These are phyloP conservation scores for Triplophysa bombifrons DNA, from an alignment of 2,797 vertebrate species.

Conservation along the genomic window DNA sequence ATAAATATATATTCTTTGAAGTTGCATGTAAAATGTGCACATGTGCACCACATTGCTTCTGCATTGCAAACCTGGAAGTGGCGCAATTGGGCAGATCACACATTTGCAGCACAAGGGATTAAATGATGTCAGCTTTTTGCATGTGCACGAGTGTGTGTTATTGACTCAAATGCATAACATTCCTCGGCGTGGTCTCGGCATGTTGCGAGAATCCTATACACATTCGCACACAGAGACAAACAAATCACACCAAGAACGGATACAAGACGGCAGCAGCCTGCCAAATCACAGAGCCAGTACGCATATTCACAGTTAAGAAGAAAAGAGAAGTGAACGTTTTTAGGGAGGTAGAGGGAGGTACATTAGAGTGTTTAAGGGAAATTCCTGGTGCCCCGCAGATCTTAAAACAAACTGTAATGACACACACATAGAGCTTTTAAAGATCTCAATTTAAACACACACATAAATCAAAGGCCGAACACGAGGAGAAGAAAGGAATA, in stretches of 20 bases:
- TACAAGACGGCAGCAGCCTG: slow-evolving; percentile 28
- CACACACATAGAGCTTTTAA: slow-evolving; percentile 47
- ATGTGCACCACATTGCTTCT: background rate
- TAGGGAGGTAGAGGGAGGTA: slow-evolving; percentile 33
- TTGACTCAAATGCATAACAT: slow-evolving; percentile 34
- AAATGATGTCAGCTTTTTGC: slow-evolving; percentile 39
- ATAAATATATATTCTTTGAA: too few relatives aligned
- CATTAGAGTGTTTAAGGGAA: slow-evolving; percentile 56
- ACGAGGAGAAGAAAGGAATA: slow-evolving; percentile 33
- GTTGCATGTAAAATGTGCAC: background rate
- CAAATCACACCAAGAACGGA: slow-evolving; percentile 33
- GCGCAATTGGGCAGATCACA: background rate
- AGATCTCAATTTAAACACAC: slow-evolving; percentile 46
- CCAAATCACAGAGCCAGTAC: slow-evolving; percentile 24
- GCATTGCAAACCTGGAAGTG: background rate
- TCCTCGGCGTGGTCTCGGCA: slow-evolving; percentile 38
- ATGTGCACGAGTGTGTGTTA: slow-evolving; percentile 22
- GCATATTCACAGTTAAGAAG: slow-evolving; percentile 34
- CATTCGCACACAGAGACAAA: slow-evolving; percentile 34
- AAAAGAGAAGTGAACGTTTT: background rate
- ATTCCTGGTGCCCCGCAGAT: slow-evolving; percentile 57
- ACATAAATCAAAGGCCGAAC: slow-evolving; percentile 41
- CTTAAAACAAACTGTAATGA: slow-evolving; percentile 52
- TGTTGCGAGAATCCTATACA: slow-evolving; percentile 35
- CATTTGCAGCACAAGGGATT: background rate